phyloP scores from a whole-genome alignment of 2,797 vertebrate genomes.

The Cynodonichthys magdalenae region DNA sequence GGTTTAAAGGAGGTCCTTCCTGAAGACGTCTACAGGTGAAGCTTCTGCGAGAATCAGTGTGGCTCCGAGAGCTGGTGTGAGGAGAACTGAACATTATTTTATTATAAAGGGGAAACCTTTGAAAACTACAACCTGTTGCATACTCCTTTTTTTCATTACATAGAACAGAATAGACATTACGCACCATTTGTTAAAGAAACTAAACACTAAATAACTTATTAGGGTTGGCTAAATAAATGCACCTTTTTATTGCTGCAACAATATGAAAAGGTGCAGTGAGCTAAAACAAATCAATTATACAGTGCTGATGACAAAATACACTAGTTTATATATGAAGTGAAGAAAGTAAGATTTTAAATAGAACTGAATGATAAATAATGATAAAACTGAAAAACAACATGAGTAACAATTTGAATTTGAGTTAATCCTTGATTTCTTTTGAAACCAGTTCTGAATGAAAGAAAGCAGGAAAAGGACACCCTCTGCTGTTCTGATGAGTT shows the following conservation, averaged over 20 bases:
- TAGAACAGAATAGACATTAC: too few relatives aligned
- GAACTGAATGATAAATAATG: too few relatives aligned
- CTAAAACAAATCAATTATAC: background rate
- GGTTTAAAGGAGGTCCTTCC: slow-evolving; percentile 21
- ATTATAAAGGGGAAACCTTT: background rate
- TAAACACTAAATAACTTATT: background rate
- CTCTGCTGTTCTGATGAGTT: slow-evolving; percentile 11
- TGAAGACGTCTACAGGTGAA: slow-evolving; percentile 36
- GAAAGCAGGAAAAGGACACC: slow-evolving; percentile 7
- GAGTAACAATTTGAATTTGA: background rate
- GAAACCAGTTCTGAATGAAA: background rate
- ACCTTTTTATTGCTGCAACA: background rate
- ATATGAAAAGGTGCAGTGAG: background rate
- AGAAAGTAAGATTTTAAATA: background rate
- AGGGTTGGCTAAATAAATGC: too few relatives aligned
- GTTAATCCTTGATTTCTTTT: too few relatives aligned
- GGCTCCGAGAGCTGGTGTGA: background rate
- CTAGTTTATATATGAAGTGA: background rate
- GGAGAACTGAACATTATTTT: background rate
- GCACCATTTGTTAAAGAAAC: too few relatives aligned
- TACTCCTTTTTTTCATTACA: background rate
- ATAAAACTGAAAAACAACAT: too few relatives aligned
- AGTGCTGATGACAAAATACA: background rate
- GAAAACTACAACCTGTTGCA: slow-evolving; percentile 3
- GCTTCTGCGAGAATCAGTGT: background rate